A percentile compares a stretch with the other conserved stretches of the same genome.
phyloP scores from a whole-genome alignment of 2,888 invertebrate species.

The Hydrotaea diabolus region DNA sequence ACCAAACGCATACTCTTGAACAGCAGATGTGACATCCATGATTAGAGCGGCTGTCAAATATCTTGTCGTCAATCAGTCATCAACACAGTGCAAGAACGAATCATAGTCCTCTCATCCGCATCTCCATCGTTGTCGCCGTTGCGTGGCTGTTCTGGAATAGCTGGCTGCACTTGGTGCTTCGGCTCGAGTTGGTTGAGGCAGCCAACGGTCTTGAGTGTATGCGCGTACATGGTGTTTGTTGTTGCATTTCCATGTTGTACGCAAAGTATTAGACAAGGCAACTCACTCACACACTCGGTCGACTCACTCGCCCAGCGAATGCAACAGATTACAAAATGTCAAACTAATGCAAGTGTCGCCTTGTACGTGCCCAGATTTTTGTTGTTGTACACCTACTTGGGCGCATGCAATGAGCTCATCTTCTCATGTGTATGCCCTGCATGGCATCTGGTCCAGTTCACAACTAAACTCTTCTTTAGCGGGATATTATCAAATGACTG shows the following conservation, averaged over 20 bases:
- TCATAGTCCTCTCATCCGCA: background rate
- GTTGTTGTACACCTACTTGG: constrained; percentile 51
- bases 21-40: constrained; percentile 64
- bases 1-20: constrained; percentile 50
- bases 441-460: constrained; percentile 11
- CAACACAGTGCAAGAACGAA: constrained; percentile 33
- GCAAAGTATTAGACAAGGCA: constrained; percentile 30
- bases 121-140: constrained; percentile 1
- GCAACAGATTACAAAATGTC: constrained; percentile 59
- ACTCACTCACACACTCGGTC: constrained; percentile 17
- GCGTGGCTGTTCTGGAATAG: constrained; percentile 23
- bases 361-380: constrained; percentile 34
- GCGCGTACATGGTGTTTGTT: background rate
- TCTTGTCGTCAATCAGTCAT: constrained; percentile 68
- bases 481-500: background rate
- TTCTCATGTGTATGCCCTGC: background rate
- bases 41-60: constrained; percentile 69
- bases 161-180: constrained; percentile 9
- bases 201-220: background rate
- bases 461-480: constrained; percentile 16
- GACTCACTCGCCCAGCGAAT: constrained; percentile 11
- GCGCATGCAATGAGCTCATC: constrained; percentile 20
- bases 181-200: background rate
- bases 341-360: constrained; percentile 53
- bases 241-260: constrained; percentile 40